Evolutionary conservation across 2,797 vertebrate genomes (phyloP).

Genomic region (Microchirus variegatus): DNA sequence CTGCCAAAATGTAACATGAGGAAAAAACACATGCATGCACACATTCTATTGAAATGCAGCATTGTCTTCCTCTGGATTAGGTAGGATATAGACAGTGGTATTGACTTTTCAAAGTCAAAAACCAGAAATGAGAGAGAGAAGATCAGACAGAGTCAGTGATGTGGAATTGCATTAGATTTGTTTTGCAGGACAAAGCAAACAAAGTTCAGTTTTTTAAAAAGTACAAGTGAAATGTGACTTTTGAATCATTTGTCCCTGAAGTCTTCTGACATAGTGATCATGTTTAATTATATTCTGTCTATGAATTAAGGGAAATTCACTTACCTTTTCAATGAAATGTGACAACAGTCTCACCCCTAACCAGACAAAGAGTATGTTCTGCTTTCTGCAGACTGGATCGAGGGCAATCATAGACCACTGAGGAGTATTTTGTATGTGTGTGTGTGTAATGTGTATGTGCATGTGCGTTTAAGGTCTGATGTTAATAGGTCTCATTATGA

Average conservation of each 20-base stretch:
- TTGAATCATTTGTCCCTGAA: too few species aligned
- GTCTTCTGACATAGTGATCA: too few species aligned
- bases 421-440: constrained; percentile 6
- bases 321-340: constrained; percentile 19
- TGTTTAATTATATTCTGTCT: background rate
- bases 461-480: constrained; percentile 38
- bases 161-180: too few species aligned
- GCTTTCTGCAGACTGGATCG: constrained; percentile 10
- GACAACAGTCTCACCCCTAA: background rate
- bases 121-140: too few species aligned
- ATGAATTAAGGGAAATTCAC: constrained; percentile 2
- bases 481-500: constrained; percentile 68
- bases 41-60: too few species aligned
- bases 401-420: background rate
- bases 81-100: background rate
- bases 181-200: too few species aligned
- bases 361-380: constrained; percentile 8
- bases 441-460: constrained; percentile 3
- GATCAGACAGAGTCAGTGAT: too few species aligned
- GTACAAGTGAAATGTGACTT: too few species aligned
- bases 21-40: background rate
- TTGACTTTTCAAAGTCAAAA: too few species aligned
- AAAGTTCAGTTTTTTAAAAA: too few species aligned
- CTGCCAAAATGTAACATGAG: constrained; percentile 5
- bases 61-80: background rate